Conservation (phyloP, 2,888 invertebrate genomes). For the Tetragnatha montana region DNA sequence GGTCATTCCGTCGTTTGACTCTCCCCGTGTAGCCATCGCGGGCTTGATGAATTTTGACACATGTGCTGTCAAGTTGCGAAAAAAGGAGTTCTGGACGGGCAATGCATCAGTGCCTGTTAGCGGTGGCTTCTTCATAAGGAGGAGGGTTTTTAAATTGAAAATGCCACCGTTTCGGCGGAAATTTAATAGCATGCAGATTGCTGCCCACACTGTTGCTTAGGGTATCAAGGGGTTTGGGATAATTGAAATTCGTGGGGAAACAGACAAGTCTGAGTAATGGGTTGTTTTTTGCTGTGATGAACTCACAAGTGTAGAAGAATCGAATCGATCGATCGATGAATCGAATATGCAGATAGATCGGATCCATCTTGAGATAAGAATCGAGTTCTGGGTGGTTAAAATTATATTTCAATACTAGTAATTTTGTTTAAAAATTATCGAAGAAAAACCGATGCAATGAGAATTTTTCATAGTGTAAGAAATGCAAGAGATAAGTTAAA, state of each 20-base stretch:
- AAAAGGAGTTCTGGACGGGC: background rate
- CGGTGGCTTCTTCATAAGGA: background rate
- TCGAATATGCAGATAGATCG: no score
- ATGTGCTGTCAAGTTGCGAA: slow-evolving; percentile 45
- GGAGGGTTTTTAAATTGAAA: slow-evolving; percentile 19
- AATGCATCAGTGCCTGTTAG: slow-evolving; percentile 49
- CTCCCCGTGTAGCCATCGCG: slow-evolving; percentile 18
- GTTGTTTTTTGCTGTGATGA: no score
- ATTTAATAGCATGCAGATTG: slow-evolving; percentile 21
- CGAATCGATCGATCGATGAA: no score
- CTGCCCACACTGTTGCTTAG: background rate
- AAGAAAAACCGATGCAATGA: no score
- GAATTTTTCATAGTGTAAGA: no score
- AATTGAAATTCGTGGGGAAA: background rate
- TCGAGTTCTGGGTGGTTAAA: no score
- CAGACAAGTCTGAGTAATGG: background rate
- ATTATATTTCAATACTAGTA: no score
- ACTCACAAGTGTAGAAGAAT: no score
- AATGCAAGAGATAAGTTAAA: no score
- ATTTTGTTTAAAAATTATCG: no score
- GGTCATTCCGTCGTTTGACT: slow-evolving; percentile 17
- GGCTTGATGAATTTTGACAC: slow-evolving; percentile 61
- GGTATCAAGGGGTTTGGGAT: background rate
- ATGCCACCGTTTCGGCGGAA: slow-evolving; percentile 24
- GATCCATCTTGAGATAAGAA: no score